A percentile compares a stretch with the other conserved stretches of the same genome.
Conservation (phyloP, 2,113 vertebrate genomes). For the Gobio gobio region DNA sequence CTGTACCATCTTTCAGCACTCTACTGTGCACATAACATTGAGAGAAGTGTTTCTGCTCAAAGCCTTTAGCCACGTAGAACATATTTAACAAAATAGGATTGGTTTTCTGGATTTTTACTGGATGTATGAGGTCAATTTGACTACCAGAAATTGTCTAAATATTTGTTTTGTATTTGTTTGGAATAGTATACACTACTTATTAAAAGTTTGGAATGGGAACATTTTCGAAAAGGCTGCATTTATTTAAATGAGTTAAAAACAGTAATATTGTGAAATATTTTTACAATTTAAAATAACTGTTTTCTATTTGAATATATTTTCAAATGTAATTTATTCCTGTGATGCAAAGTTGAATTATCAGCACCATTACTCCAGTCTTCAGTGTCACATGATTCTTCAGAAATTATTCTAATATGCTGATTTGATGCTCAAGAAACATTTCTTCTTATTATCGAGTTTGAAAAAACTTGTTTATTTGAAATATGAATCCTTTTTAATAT, state of each 20-base stretch:
- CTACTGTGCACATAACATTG: background rate
- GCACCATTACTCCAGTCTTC: background rate
- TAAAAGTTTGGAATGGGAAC: background rate
- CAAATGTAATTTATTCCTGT: background rate
- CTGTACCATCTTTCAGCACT: background rate
- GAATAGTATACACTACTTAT: background rate
- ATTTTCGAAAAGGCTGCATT: background rate
- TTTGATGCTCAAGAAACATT: background rate
- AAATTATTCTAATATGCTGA: background rate
- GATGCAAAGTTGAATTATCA: background rate
- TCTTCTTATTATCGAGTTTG: background rate
- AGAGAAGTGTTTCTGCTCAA: background rate
- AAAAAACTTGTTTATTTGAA: background rate
- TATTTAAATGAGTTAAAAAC: background rate
- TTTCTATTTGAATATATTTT: background rate
- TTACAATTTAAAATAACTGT: no score
- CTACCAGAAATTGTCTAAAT: background rate
- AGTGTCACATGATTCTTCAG: background rate
- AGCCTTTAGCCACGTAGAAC: background rate
- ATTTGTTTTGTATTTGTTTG: background rate
- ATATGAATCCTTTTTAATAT: background rate
- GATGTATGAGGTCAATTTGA: background rate
- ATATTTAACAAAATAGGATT: background rate
- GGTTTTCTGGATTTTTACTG: background rate
- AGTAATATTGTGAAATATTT: background rate